Conservation (phyloP, 2,113 vertebrate species). For the Campylorhamphus procurvoides region DNA sequence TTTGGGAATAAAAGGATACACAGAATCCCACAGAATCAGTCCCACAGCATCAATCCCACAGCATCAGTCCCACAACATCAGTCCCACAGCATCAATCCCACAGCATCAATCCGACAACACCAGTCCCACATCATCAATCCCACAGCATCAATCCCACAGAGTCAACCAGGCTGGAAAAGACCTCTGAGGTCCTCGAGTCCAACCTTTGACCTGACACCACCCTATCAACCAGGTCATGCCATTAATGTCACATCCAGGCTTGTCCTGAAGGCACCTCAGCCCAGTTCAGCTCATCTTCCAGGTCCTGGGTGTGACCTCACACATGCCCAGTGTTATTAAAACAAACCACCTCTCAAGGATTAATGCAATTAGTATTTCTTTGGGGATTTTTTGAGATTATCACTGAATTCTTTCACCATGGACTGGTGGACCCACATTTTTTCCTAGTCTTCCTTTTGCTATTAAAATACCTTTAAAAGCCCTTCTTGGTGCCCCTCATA, state of each 20-base stretch:
- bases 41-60: too few species aligned
- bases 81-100: too few species aligned
- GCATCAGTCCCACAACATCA: too few species aligned
- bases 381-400: neutral
- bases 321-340: neutral
- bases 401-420: neutral
- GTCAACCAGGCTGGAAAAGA: too few species aligned
- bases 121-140: too few species aligned
- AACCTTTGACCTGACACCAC: too few species aligned
- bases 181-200: too few species aligned
- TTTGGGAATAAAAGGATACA: neutral
- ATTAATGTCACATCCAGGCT: too few species aligned
- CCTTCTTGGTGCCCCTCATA: neutral
- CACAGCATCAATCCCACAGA: too few species aligned
- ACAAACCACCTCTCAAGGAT: neutral
- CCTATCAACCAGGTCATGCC: too few species aligned
- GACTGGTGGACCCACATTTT: fast-evolving
- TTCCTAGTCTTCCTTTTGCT: neutral
- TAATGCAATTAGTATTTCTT: neutral
- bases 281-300: neutral
- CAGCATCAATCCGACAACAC: too few species aligned
- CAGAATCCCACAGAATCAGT: neutral
- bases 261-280: neutral
- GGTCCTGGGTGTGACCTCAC: neutral
- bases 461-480: neutral